Evolutionary conservation across 2,888 invertebrate species (phyloP).

Genomic region (Argyresthia goedartella): DNA sequence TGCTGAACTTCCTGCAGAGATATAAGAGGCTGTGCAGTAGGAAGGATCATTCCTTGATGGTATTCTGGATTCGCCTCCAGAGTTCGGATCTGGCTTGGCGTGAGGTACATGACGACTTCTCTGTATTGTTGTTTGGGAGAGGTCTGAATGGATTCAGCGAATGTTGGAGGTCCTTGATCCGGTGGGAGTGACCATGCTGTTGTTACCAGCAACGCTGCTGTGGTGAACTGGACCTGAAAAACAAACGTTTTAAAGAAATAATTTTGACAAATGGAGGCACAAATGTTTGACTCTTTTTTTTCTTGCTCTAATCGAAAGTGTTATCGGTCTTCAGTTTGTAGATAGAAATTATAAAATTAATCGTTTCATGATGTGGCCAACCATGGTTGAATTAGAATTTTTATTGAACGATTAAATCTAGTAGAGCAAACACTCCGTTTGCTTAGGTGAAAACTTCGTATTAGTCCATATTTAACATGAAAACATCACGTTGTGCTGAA

Average conservation of each 20-base stretch:
- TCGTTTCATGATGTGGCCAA: too few relatives aligned
- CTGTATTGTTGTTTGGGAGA: constrained; percentile 22
- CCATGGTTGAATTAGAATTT: too few relatives aligned
- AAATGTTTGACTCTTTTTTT: too few relatives aligned
- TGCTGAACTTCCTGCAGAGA: background rate
- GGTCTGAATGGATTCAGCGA: constrained; percentile 15
- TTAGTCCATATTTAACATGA: too few relatives aligned
- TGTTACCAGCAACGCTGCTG: constrained; percentile 21
- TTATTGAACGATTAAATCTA: too few relatives aligned
- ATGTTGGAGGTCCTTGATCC: constrained; percentile 31
- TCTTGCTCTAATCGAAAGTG: too few relatives aligned
- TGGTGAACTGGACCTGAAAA: constrained; percentile 32
- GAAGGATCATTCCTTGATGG: background rate
- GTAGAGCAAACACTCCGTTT: too few relatives aligned
- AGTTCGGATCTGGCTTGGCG: constrained; percentile 40
- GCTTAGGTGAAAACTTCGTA: too few relatives aligned
- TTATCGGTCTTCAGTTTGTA: too few relatives aligned
- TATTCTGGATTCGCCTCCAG: constrained; percentile 25
- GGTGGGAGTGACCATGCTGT: constrained; percentile 22
- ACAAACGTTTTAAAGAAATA: constrained; percentile 10
- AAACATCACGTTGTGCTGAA: too few relatives aligned
- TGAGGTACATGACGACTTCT: constrained; percentile 45
- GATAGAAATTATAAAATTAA: too few relatives aligned
- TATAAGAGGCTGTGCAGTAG: background rate
- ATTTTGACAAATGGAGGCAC: too few relatives aligned